Percentiles rank a stretch among this genome's conserved stretches.
phyloP scores from a whole-genome alignment of 2,113 vertebrate genomes.

The Cavia aperea region DNA sequence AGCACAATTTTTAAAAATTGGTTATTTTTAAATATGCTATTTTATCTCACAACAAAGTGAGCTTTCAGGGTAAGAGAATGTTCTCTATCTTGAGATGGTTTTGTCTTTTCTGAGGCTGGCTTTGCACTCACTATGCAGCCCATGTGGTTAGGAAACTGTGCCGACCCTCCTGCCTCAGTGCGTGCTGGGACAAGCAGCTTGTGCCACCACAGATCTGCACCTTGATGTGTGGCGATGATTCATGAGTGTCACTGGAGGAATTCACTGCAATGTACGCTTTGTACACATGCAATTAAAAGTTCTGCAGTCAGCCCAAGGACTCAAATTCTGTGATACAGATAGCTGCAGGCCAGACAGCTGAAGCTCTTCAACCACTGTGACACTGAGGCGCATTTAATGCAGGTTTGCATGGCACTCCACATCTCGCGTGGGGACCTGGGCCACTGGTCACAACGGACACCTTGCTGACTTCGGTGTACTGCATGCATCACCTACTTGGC shows the following conservation, averaged over 20 bases:
- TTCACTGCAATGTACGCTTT: neutral
- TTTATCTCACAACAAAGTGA: neutral
- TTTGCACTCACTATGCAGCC: neutral
- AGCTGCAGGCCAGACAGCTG: neutral
- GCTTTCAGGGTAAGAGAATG: neutral
- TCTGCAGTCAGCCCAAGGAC: neutral
- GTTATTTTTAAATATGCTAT: neutral
- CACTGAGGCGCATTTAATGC: neutral
- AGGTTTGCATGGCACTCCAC: neutral
- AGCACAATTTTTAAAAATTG: neutral
- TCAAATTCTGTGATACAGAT: neutral
- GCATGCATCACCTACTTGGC: neutral
- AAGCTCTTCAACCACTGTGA: neutral
- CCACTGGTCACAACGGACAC: fast-evolving
- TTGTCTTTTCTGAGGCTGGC: neutral
- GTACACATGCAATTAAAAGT: neutral
- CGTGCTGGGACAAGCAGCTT: neutral
- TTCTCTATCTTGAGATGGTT: neutral
- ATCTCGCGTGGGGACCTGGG: neutral
- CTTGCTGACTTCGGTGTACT: no score
- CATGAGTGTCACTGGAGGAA: neutral
- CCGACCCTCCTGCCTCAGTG: neutral
- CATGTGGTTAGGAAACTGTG: neutral
- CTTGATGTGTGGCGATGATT: neutral
- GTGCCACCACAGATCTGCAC: neutral